phyloP scores from a whole-genome alignment of 2,113 vertebrate species.

The Protomyctophum bolini region DNA sequence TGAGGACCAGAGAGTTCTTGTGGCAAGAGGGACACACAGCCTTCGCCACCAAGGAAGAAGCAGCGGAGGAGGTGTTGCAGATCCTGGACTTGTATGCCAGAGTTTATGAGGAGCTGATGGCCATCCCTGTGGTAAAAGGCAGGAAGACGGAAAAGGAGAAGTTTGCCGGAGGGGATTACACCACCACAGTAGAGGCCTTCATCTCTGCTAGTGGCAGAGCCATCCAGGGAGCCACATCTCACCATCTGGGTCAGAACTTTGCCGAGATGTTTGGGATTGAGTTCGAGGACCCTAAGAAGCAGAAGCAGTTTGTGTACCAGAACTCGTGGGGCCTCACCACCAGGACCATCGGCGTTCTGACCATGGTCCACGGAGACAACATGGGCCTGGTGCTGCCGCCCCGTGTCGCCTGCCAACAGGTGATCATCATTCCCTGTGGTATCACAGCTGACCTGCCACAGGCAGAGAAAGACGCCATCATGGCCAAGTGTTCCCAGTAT shows the following conservation, averaged over 20 bases:
- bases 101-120: constrained; percentile 95
- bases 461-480: constrained; percentile 84
- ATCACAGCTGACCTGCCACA: constrained; percentile 91
- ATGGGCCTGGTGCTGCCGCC: constrained; percentile 94
- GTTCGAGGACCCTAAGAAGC: constrained; percentile 94
- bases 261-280: constrained; percentile 96
- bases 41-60: constrained; percentile 93
- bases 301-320: constrained; percentile 95
- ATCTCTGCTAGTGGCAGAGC: constrained; percentile 96
- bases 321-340: constrained; percentile 98
- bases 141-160: constrained; percentile 98
- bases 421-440: constrained; percentile 95
- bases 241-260: constrained; percentile 98
- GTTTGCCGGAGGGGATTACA: constrained; percentile 97
- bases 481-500: constrained; percentile 89
- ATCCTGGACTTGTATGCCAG: constrained; percentile 93
- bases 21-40: constrained; percentile 98
- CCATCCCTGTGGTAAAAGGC: constrained; percentile 95
- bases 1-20: constrained; percentile 96
- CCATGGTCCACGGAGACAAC: constrained; percentile 98
- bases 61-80: constrained; percentile 92
- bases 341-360: constrained; percentile 94
- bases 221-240: constrained; percentile 96
- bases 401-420: constrained; percentile 92
- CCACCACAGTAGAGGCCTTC: constrained; percentile 93